Percentiles rank a stretch among this genome's conserved stretches.
Evolutionary conservation across 2,113 vertebrate species (phyloP).

Genomic region (Brienomyrus brachyistius): DNA sequence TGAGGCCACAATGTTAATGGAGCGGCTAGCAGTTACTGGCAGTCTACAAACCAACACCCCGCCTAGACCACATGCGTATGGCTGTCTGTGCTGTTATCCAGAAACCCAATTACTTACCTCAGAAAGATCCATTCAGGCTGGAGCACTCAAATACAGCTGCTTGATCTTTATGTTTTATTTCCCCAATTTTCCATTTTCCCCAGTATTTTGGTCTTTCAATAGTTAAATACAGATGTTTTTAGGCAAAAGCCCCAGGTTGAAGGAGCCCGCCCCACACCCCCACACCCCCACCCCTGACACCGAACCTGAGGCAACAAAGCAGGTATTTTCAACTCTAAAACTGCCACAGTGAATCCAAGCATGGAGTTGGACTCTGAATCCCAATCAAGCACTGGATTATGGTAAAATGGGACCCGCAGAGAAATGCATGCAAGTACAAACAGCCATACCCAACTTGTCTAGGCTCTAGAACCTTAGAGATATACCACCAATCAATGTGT

Average conservation of each 20-base stretch:
- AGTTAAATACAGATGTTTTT: neutral
- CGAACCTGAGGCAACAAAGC: neutral
- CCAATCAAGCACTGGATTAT: neutral
- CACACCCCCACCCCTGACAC: neutral
- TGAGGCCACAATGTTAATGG: neutral
- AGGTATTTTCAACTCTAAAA: neutral
- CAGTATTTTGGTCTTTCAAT: neutral
- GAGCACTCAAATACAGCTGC: neutral
- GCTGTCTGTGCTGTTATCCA: neutral
- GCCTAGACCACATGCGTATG: neutral
- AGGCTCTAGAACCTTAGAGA: neutral
- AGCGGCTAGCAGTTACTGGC: neutral
- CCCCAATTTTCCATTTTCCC: neutral
- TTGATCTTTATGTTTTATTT: neutral
- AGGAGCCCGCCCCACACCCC: neutral
- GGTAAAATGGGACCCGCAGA: neutral
- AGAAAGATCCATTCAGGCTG: neutral
- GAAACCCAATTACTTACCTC: slow-evolving; percentile 1
- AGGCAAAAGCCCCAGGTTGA: neutral
- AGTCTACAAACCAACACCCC: neutral
- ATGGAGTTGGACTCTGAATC: neutral
- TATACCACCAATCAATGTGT: neutral
- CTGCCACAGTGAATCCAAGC: neutral
- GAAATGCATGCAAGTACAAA: neutral
- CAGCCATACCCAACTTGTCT: neutral